Conservation (phyloP, 2,888 invertebrate species). For the Microlaimidae sp. region DNA sequence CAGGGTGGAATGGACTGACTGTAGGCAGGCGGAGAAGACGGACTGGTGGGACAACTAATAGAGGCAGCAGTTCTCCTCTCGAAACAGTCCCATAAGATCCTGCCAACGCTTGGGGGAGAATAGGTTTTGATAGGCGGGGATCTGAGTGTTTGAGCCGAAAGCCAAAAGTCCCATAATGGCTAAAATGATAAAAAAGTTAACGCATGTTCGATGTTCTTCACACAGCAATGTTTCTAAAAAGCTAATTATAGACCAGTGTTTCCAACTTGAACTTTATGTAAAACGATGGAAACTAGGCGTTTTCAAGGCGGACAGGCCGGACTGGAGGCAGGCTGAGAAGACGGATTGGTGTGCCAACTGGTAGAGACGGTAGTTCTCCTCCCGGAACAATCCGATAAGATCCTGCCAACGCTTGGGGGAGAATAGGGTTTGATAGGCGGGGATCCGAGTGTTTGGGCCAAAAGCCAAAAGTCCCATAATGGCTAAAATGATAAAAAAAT, state of each 20-base stretch:
- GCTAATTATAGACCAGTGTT: no score
- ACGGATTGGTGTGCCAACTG: slow-evolving; percentile 78
- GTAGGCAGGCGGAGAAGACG: slow-evolving; percentile 73
- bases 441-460: slow-evolving; percentile 6
- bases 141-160: slow-evolving; percentile 8
- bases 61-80: slow-evolving; percentile 76
- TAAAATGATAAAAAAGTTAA: no score
- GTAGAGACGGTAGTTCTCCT: slow-evolving; percentile 80
- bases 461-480: slow-evolving; percentile 21
- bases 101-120: slow-evolving; percentile 56
- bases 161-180: slow-evolving; percentile 39
- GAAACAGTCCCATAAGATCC: slow-evolving; percentile 67
- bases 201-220: no score
- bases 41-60: slow-evolving; percentile 80
- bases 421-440: neutral
- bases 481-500: no score
- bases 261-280: no score
- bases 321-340: slow-evolving; percentile 74
- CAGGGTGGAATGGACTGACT: slow-evolving; percentile 78
- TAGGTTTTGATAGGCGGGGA: neutral
- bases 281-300: no score
- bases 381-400: slow-evolving; percentile 71
- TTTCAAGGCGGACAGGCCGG: slow-evolving; percentile 82
- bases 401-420: slow-evolving; percentile 59
- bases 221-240: no score